phyloP scores from a whole-genome alignment of 2,113 vertebrate species.

The Ifrita kowaldi region DNA sequence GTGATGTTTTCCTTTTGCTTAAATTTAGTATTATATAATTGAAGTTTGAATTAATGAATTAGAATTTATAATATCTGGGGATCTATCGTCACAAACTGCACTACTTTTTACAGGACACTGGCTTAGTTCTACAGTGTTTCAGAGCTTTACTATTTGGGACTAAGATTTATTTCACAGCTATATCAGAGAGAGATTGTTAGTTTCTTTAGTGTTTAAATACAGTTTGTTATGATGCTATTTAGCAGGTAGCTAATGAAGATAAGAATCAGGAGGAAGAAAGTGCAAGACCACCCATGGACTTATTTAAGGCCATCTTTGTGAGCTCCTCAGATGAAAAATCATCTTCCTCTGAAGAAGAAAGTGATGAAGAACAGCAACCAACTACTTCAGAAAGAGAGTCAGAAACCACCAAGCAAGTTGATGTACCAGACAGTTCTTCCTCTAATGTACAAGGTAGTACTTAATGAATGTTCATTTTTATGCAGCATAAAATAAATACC shows the following conservation, averaged over 20 bases:
- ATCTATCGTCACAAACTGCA: background rate
- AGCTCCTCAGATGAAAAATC: conserved; percentile 90
- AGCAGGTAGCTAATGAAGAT: conserved; percentile 31
- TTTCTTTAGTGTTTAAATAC: background rate
- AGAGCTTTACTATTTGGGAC: background rate
- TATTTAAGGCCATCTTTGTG: conserved; percentile 94
- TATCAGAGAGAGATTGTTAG: background rate
- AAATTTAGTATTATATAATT: background rate
- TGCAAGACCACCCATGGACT: conserved; percentile 88
- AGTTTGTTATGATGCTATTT: background rate
- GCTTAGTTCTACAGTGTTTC: background rate
- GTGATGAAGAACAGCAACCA: conserved; percentile 62
- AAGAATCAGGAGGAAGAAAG: conserved; percentile 73
- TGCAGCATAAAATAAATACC: background rate
- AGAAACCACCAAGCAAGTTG: background rate
- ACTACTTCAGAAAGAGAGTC: background rate
- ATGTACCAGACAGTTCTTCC: background rate
- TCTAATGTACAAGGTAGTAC: conserved; percentile 31
- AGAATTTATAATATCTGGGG: background rate
- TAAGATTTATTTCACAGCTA: background rate
- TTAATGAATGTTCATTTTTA: background rate
- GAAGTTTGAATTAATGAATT: background rate
- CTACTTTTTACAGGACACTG: background rate
- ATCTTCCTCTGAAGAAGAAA: conserved; percentile 86
- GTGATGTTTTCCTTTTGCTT: background rate